phyloP scores from a whole-genome alignment of 2,888 invertebrate species.

The Aphrophora alni region DNA sequence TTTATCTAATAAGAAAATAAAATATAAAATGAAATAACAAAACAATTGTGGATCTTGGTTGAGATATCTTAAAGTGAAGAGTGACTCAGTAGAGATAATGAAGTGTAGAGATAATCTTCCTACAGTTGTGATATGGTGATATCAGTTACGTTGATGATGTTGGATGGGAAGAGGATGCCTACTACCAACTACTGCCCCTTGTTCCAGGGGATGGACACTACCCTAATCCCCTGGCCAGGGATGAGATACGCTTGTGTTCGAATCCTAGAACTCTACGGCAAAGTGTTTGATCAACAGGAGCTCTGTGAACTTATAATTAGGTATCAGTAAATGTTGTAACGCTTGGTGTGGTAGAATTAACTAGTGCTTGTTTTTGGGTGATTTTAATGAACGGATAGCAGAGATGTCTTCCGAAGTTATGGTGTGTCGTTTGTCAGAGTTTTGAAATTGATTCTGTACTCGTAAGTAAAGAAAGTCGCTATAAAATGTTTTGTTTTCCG shows the following conservation, averaged over 20 bases:
- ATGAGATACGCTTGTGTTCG: slow-evolving; percentile 82
- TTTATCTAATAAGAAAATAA: too few species aligned
- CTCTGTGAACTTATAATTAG: slow-evolving; percentile 79
- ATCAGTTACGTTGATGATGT: too few species aligned
- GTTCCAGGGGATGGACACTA: slow-evolving; percentile 60
- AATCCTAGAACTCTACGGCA: slow-evolving; percentile 84
- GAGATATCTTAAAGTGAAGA: too few species aligned
- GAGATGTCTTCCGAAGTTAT: background rate
- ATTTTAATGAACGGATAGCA: background rate
- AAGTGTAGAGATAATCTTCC: too few species aligned
- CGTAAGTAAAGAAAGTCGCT: too few species aligned
- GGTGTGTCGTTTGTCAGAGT: background rate
- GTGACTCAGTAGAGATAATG: too few species aligned
- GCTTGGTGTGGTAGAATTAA: background rate
- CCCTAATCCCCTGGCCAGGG: slow-evolving; percentile 77
- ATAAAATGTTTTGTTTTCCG: too few species aligned
- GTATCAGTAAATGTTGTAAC: slow-evolving; percentile 58
- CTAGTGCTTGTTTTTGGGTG: background rate
- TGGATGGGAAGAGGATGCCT: background rate
- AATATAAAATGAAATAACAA: too few species aligned
- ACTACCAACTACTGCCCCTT: background rate
- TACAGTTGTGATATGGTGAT: too few species aligned
- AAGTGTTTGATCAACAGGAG: slow-evolving; percentile 83
- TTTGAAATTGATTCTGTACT: too few species aligned
- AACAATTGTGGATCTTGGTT: too few species aligned